These are phyloP conservation scores for Cephalopterus ornatus DNA, from an alignment of 2,113 vertebrate species.

Conservation along the genomic window DNA sequence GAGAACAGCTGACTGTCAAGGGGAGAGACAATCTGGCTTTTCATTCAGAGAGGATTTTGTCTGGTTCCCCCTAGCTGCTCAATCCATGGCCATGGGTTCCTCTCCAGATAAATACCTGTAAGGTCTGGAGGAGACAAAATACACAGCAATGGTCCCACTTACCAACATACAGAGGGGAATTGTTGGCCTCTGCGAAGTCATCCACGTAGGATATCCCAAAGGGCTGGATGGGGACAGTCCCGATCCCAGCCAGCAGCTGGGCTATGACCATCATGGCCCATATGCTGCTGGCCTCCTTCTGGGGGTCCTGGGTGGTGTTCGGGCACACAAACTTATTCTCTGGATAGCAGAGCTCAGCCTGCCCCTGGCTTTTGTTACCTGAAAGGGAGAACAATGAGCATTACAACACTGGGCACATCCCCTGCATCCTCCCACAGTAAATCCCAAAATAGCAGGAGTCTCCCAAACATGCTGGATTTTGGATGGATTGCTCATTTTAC, in stretches of 20 bases:
- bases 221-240: conserved; percentile 94
- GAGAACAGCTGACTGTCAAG: neutral
- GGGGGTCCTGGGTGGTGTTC: neutral
- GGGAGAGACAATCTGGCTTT: neutral
- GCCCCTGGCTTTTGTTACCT: conserved; percentile 70
- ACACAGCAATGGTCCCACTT: neutral
- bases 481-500: neutral
- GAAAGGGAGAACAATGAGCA: neutral
- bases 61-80: neutral
- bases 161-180: conserved; percentile 93
- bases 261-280: conserved; percentile 89
- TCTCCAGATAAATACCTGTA: neutral
- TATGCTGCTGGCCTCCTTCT: conserved; percentile 77
- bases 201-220: conserved; percentile 97
- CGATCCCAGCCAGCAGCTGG: conserved; percentile 89
- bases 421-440: neutral
- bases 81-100: neutral
- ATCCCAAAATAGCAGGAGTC: neutral
- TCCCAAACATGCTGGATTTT: neutral
- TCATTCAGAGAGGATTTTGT: neutral
- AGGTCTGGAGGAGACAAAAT: neutral
- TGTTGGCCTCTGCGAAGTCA: conserved; percentile 86
- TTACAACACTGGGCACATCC: neutral
- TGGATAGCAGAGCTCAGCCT: conserved; percentile 67
- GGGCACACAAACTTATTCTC: conserved; percentile 42